Evolutionary conservation across 2,888 invertebrate species (phyloP), one percentile per base, ranked within the genome.

Genomic region (Diarsia brunnea): DNA sequence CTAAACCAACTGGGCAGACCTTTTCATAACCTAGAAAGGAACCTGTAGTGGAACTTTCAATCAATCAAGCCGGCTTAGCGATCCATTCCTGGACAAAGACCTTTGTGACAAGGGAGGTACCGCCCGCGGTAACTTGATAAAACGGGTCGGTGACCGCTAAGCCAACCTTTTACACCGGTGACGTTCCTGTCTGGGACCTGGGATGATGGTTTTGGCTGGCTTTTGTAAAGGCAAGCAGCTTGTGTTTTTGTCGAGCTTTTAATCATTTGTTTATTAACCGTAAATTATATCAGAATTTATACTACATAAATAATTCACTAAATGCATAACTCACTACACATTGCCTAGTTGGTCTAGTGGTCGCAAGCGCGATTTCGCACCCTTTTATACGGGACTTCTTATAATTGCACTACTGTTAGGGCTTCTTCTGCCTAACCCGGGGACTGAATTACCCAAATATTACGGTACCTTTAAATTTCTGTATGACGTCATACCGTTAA

Each of bases 121-220:
- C 53, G 60, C 47, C 73, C 27, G n/a, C 53, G 27, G 51, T 78
- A 43, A 74, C 45, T 61, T 78, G 58, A 60, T 80, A 66, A 66
- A 61, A 21, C 58, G 47, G 61, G 66, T 74, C 66, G 21, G n/a
- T 80, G 81, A 66, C 78, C 81, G 75, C 51, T 80, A 66, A 78
- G 65, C 53, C 60, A 31, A 27, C 38, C 60, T 65, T 53, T 60
- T 24, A 47, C 51, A 55, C 5, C 2, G 11, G 60, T 24, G 81
- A 66, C 58, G 27, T 70, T 38, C 14, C 66, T 67, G 67, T 27
- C 49, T 49, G 67, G 27, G 27, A 19, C 12, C 21, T n/a, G 68
- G 43, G 31, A 58, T 43, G 43, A 14, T 75, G 68, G 14, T 76
- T 49, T 38, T 47, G 31, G 16, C 24, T 61, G 51, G 24, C 7